Evolutionary conservation across 2,113 vertebrate genomes (phyloP).

Genomic region (Upupa epops): DNA sequence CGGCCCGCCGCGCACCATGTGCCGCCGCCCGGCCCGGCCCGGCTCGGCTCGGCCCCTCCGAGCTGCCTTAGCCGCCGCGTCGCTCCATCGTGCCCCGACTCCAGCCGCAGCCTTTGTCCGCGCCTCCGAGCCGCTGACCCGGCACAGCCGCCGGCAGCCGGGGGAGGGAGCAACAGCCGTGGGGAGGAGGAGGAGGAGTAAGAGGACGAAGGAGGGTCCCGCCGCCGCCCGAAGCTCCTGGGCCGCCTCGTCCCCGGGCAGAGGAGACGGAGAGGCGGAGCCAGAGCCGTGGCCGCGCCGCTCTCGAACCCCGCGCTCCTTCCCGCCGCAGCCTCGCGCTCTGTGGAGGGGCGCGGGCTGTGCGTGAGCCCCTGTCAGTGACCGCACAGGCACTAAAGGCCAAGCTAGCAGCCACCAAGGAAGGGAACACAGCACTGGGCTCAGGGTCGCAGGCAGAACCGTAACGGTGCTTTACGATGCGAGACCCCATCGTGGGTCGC

Average conservation of each 20-base stretch:
- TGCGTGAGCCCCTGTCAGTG: background rate
- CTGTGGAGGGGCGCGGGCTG: too few relatives aligned
- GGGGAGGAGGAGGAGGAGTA: background rate
- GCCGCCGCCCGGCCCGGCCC: background rate
- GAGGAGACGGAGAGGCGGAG: background rate
- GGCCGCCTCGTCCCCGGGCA: background rate
- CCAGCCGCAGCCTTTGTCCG: constrained; percentile 28
- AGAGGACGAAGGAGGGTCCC: background rate
- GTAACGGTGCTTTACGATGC: background rate
- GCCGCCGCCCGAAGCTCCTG: background rate
- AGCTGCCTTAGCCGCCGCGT: constrained; percentile 4
- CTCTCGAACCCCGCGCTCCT: background rate
- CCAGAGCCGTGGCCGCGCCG: background rate
- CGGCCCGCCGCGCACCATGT: constrained; percentile 29
- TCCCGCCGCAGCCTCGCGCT: background rate
- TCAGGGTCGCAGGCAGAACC: background rate
- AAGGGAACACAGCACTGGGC: background rate
- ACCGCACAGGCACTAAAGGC: accelerated
- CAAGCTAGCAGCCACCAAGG: background rate
- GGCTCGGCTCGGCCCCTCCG: background rate
- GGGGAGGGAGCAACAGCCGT: background rate
- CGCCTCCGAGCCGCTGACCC: background rate
- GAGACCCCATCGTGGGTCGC: too few relatives aligned
- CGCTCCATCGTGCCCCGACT: constrained; percentile 1
- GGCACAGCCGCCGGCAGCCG: background rate